Conservation (phyloP, 1,140 invertebrate genomes). For the Diabrotica virgifera region DNA sequence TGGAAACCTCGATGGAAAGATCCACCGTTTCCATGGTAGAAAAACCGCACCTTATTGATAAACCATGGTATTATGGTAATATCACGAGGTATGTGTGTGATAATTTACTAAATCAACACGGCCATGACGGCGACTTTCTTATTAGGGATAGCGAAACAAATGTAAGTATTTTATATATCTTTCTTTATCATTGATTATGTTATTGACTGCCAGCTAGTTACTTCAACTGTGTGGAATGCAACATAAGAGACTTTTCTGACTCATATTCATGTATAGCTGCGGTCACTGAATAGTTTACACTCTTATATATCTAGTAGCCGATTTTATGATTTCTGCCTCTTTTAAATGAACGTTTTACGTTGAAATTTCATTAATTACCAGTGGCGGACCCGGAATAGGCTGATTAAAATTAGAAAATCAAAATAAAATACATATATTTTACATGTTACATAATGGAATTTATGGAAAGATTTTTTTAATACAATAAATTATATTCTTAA, state of each 20-base stretch:
- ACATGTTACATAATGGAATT: too few species aligned
- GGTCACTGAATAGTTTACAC: too few species aligned
- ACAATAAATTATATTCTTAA: too few species aligned
- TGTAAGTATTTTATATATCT: constrained; percentile 61
- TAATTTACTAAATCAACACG: constrained; percentile 87
- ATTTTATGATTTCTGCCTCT: too few species aligned
- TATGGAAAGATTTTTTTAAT: too few species aligned
- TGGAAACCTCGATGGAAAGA: constrained; percentile 50
- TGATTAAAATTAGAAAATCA: too few species aligned
- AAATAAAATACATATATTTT: too few species aligned
- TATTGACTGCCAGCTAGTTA: neutral
- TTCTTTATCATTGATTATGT: neutral
- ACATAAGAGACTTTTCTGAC: neutral
- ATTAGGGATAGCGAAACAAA: constrained; percentile 98
- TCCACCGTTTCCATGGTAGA: constrained; percentile 50
- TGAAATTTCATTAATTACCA: too few species aligned
- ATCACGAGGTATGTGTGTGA: constrained; percentile 95
- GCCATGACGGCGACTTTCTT: constrained; percentile 96
- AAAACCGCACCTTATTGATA: constrained; percentile 69
- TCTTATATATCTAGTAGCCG: too few species aligned
- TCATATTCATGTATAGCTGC: too few species aligned
- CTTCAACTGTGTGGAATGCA: neutral
- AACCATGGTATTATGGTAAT: constrained; percentile 95
- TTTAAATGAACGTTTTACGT: too few species aligned
- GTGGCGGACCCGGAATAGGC: too few species aligned